Base-by-base conservation (phyloP, 2,888 invertebrate species). In the Eurois occulta region DNA sequence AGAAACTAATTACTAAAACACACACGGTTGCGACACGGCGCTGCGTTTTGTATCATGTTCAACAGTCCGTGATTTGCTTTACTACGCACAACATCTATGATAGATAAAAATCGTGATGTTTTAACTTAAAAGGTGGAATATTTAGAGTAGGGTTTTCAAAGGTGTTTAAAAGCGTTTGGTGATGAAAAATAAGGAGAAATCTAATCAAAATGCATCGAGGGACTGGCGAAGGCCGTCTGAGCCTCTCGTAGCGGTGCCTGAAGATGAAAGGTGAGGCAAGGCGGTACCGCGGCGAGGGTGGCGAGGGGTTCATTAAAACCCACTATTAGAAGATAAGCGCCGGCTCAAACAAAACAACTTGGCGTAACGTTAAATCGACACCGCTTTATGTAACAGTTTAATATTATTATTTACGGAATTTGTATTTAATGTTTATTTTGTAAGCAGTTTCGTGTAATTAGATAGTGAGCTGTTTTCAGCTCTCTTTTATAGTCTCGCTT, bases 201-300 rank as follows among this genome's bases (percentile, higher is more conserved):
- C 93, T 88, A 95, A 94, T 94, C 94, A 93, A 89, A 95, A 91
- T 90, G 91, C 91, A 88, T 90, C 88, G 81, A 95, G 92, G 89
- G 95, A 95, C 87, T 91, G 94, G 93, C 93, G 95, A 86, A 95
- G 95, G 90, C 93, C 94, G 87, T 92, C 94, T 62, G 96, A 96
- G 86, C 94, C 95, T 88, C 93, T 96, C 83, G 91, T 96, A 71
- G 91, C 94, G 35, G 96, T 96, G 92, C 95, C 96, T 95, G 96
- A 96, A 89, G 95, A 95, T 96, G 96, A 96, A 95, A 95, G 96
- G 96, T 96, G 94, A 96, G 95, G 90, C 86, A 43, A 32, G 62
- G 41, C 62, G 95, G 90, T 85, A 18, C 32, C n/a, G 46, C 62
- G 43, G 58, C 43, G 87, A 79, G 90, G 89, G 94, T 92, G 96